A percentile compares a stretch with the other conserved stretches of the same genome.
Conservation (phyloP, 2,113 vertebrate genomes). For the Bubo blakistoni region DNA sequence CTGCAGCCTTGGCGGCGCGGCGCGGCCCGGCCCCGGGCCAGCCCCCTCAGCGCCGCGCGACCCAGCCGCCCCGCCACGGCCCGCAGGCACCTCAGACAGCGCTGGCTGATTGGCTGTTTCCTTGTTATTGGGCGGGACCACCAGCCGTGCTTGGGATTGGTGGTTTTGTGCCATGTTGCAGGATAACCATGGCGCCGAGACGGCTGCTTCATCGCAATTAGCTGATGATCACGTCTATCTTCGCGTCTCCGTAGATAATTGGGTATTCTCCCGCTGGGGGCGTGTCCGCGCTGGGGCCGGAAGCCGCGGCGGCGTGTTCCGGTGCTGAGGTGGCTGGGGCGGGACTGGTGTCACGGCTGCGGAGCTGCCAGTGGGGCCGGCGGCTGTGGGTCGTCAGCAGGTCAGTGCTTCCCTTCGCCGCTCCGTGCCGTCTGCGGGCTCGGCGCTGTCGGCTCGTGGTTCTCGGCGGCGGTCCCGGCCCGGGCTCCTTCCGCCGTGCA, state of each 20-base stretch:
- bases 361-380: fast-evolving
- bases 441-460: not conserved
- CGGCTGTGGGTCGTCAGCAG: fast-evolving
- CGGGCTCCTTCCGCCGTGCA: too few species aligned
- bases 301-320: not conserved
- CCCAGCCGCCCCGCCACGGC: too few species aligned
- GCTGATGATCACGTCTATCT: fast-evolving
- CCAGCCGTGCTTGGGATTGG: not conserved
- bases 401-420: not conserved
- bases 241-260: fast-evolving
- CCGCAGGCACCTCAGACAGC: not conserved
- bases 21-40: too few species aligned
- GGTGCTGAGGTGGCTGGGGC: slow-evolving; percentile 56
- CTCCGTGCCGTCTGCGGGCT: too few species aligned
- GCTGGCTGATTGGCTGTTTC: not conserved
- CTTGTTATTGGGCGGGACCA: not conserved
- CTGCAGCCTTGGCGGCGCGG: too few species aligned
- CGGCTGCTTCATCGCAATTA: not conserved
- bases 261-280: fast-evolving
- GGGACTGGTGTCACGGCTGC: fast-evolving
- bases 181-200: not conserved
- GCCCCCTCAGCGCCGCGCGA: too few species aligned
- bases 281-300: not conserved
- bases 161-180: not conserved
- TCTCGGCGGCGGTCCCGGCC: not conserved